Conservation (phyloP, 2,888 invertebrate species). For the Platerodrilus igneus region DNA sequence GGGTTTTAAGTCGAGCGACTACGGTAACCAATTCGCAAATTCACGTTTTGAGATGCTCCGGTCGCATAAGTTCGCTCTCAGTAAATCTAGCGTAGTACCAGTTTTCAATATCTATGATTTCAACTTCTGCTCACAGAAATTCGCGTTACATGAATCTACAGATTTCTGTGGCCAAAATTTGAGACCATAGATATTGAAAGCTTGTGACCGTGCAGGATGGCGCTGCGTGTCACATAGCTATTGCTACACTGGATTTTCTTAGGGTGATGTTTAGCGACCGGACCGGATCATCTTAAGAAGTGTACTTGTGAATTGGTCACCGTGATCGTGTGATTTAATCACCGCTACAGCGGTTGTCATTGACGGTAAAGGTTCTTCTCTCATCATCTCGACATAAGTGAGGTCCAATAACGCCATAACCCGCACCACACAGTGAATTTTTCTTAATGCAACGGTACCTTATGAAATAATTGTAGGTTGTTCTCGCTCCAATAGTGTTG, state of each 20-base stretch:
- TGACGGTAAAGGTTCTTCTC: slow-evolving; percentile 35
- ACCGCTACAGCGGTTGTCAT: slow-evolving; percentile 35
- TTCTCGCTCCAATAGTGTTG: slow-evolving; percentile 30
- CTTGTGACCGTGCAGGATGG: too few relatives aligned
- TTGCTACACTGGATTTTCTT: too few relatives aligned
- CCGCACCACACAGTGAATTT: slow-evolving; percentile 39
- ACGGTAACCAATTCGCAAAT: slow-evolving; percentile 10
- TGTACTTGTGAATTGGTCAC: too few relatives aligned
- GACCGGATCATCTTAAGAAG: too few relatives aligned
- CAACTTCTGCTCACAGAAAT: slow-evolving; percentile 25
- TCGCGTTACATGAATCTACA: slow-evolving; percentile 30
- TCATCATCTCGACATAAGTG: slow-evolving; percentile 22
- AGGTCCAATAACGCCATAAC: slow-evolving; percentile 29
- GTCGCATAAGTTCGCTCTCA: slow-evolving; percentile 8
- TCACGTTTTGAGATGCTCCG: slow-evolving; percentile 11
- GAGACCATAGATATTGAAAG: too few relatives aligned
- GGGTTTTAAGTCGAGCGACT: too few relatives aligned
- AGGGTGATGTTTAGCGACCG: too few relatives aligned
- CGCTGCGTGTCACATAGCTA: too few relatives aligned
- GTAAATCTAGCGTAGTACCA: slow-evolving; percentile 7
- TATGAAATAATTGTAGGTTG: slow-evolving; percentile 31
- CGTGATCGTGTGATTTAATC: too few relatives aligned
- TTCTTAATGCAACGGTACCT: slow-evolving; percentile 35
- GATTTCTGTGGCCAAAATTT: too few relatives aligned
- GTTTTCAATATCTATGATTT: slow-evolving; percentile 15